Evolutionary conservation across 2,888 invertebrate genomes (phyloP), one percentile per base, ranked within the genome.

Genomic region (Drosophila emarginata): DNA sequence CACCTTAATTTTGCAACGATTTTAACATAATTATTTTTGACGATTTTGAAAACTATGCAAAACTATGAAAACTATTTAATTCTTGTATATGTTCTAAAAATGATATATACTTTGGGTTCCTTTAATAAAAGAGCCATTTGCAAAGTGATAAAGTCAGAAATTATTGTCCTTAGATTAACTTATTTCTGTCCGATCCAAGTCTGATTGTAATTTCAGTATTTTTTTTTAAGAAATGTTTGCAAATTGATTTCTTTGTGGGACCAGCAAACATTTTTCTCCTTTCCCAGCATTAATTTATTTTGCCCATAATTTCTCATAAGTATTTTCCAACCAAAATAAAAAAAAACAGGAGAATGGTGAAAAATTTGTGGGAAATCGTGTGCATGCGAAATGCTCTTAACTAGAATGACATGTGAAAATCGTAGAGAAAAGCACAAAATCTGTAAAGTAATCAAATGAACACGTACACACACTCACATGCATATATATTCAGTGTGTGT

Each of bases 331-430:
- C 39, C 52, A 18, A 21, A 36, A 39, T 37, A 57, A 50, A 60
- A 68, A 28, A 32, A 59, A 64, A 59, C 2, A 23, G 26, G 32
- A 21, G 28, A 57, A 65, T 54, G 56, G 26, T 60, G 56, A 57
- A 59, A 64, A 74, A 66, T 53, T 66, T 51, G 28, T 60, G 50
- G 11, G 62, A 78, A 73, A 77, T 66, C 87, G 84, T 84, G 84
- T 80, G 84, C 87, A 84, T 84, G 87, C 78, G 80, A 84, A 87
- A 85, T 80, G 85, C 85, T 82, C 87, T 84, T 84, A 84, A 84
- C 80, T 84, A 77, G 85, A 87, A 82, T 86, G 86, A 86, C 86
- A 82, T 67, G 78, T 78, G 80, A 72, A 80, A 86, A 81, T 71
- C 76, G 74, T 45, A 21, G 45, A 45, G 45, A 45, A 45, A 45